Percentiles rank a stretch among this genome's conserved stretches.
Evolutionary conservation across 2,113 vertebrate species (phyloP).

Genomic region (Chitala chitala): DNA sequence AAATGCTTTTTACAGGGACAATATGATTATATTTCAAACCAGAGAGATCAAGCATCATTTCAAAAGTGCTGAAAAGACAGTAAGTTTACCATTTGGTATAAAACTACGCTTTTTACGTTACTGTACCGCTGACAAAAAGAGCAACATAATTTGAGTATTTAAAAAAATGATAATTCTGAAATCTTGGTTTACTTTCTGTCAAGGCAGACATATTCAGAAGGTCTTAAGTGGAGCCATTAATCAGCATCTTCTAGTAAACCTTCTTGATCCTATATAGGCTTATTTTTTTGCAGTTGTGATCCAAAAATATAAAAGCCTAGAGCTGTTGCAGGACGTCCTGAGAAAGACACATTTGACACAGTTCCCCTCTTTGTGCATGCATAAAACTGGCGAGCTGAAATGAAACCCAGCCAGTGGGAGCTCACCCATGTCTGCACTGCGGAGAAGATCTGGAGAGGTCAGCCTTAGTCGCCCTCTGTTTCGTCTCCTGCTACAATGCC

Average conservation of each 20-base stretch:
- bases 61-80: neutral
- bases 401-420: neutral
- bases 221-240: neutral
- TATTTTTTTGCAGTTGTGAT: slow-evolving; percentile 28
- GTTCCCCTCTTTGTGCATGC: slow-evolving; percentile 17
- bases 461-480: no score
- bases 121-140: no score
- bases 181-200: no score
- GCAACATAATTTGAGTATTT: no score
- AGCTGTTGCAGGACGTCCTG: slow-evolving; percentile 43
- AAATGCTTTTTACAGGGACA: slow-evolving; percentile 7
- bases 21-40: neutral
- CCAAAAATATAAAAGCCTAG: slow-evolving; percentile 27
- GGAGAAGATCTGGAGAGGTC: no score
- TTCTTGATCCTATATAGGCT: slow-evolving; percentile 21
- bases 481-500: no score
- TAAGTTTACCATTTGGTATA: neutral
- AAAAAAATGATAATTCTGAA: neutral
- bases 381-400: neutral
- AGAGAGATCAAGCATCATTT: neutral
- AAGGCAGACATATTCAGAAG: neutral
- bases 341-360: slow-evolving; percentile 41
- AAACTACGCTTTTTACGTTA: neutral
- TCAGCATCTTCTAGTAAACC: neutral
- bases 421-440: neutral